Conservation (phyloP, 1,140 invertebrate genomes). For the Ceratina calcarata region DNA sequence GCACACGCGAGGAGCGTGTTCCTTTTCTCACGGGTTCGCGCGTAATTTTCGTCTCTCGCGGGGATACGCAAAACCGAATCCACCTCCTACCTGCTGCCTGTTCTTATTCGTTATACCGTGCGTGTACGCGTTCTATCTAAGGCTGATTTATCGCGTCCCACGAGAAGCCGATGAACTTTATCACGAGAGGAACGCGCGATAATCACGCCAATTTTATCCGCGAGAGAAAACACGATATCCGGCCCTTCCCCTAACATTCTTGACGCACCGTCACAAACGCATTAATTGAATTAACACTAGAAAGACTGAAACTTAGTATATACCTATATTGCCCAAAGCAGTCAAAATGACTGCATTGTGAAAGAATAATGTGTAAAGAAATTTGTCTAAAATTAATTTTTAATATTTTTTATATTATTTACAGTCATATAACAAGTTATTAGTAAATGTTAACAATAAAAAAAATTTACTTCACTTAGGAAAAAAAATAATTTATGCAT, state of each 20-base stretch:
- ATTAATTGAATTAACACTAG: slow-evolving; percentile 50
- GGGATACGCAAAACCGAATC: slow-evolving; percentile 18
- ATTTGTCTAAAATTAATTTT: too few species aligned
- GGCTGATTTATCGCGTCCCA: background rate
- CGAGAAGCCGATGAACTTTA: slow-evolving; percentile 23
- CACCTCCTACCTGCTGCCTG: too few species aligned
- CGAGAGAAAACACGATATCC: background rate
- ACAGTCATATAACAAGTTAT: too few species aligned
- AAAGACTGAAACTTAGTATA: too few species aligned
- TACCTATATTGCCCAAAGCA: too few species aligned
- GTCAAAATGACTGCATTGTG: too few species aligned
- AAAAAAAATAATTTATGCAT: too few species aligned
- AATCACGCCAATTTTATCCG: slow-evolving; percentile 35
- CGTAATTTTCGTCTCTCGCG: slow-evolving; percentile 39
- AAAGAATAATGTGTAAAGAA: too few species aligned
- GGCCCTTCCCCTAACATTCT: too few species aligned
- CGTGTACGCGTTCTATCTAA: background rate
- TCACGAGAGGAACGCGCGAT: slow-evolving; percentile 31
- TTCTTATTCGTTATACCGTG: background rate
- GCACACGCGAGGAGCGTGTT: slow-evolving; percentile 2
- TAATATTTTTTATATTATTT: too few species aligned
- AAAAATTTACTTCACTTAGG: too few species aligned
- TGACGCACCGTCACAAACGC: background rate
- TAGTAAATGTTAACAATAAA: too few species aligned
- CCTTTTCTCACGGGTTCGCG: slow-evolving; percentile 51